Evolutionary conservation across 2,888 invertebrate genomes (phyloP).

Genomic region (Leptinotarsa haldemani): DNA sequence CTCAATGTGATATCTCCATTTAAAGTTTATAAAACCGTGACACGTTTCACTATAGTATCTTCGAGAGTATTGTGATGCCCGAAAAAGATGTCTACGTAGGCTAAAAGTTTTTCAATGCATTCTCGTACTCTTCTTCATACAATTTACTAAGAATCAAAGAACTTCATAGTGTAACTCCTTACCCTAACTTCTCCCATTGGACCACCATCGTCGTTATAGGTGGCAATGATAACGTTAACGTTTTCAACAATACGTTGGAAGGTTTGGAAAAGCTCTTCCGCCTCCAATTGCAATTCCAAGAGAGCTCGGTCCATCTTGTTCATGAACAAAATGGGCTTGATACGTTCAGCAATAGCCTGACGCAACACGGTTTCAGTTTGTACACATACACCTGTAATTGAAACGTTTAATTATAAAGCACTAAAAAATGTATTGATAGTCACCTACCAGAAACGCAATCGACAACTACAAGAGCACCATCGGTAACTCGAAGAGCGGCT

Average conservation of each 20-base stretch:
- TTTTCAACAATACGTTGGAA: constrained; percentile 99
- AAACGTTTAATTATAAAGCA: background rate
- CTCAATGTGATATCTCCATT: no score
- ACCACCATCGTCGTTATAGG: constrained; percentile 96
- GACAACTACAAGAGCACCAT: constrained; percentile 99
- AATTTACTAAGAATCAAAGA: no score
- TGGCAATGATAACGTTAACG: constrained; percentile 99
- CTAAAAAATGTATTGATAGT: background rate
- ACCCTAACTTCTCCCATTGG: constrained; percentile 99
- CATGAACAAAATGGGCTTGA: constrained; percentile 99
- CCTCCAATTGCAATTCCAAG: constrained; percentile 94
- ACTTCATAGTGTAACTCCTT: constrained; percentile 57
- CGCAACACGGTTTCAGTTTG: constrained; percentile 99
- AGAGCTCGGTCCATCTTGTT: constrained; percentile 99
- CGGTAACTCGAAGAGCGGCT: constrained; percentile 99
- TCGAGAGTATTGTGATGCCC: rapidly evolving
- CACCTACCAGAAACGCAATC: constrained; percentile 97
- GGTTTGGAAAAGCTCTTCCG: constrained; percentile 97
- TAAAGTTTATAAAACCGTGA: no score
- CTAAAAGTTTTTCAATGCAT: no score
- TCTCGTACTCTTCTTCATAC: no score
- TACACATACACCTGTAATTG: constrained; percentile 92
- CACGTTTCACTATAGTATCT: no score
- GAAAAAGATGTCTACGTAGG: no score
- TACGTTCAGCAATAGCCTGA: constrained; percentile 99